phyloP scores from a whole-genome alignment of 1,140 invertebrate species.

The Solen grandis region DNA sequence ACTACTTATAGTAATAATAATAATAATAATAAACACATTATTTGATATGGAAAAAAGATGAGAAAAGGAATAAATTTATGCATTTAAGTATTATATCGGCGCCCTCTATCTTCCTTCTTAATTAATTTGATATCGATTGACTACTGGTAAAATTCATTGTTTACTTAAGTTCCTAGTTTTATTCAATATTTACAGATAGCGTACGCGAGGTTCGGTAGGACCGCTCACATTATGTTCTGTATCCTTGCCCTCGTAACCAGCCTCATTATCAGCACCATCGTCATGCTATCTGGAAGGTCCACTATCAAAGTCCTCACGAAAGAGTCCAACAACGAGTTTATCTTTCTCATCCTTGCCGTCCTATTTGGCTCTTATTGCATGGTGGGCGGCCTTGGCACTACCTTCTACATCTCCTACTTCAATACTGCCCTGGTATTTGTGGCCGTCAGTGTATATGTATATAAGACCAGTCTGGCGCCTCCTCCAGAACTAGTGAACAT shows the following conservation, averaged over 20 bases:
- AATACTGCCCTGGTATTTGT: no score
- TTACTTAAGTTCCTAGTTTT: neutral
- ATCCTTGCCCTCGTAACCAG: constrained; percentile 77
- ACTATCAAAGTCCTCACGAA: constrained; percentile 65
- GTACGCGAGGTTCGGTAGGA: constrained; percentile 76
- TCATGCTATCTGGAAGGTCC: constrained; percentile 68
- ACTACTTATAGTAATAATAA: no score
- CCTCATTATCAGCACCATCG: constrained; percentile 71
- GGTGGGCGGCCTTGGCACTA: no score
- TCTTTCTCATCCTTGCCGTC: constrained; percentile 68
- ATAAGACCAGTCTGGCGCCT: no score
- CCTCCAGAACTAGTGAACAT: no score
- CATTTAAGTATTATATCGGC: neutral
- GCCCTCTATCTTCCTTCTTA: neutral
- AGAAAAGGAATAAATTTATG: no score
- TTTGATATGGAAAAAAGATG: no score
- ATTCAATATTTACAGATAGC: constrained; percentile 76
- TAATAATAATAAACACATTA: no score
- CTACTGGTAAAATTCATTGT: neutral
- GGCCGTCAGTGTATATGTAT: constrained; percentile 80
- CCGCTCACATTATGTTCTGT: constrained; percentile 77
- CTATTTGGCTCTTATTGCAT: constrained; percentile 79
- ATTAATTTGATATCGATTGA: neutral
- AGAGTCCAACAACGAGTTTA: constrained; percentile 71
- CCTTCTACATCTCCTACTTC: no score